Evolutionary conservation across 2,888 invertebrate genomes (phyloP).

Genomic region (Lepidocyrtinus sp.): DNA sequence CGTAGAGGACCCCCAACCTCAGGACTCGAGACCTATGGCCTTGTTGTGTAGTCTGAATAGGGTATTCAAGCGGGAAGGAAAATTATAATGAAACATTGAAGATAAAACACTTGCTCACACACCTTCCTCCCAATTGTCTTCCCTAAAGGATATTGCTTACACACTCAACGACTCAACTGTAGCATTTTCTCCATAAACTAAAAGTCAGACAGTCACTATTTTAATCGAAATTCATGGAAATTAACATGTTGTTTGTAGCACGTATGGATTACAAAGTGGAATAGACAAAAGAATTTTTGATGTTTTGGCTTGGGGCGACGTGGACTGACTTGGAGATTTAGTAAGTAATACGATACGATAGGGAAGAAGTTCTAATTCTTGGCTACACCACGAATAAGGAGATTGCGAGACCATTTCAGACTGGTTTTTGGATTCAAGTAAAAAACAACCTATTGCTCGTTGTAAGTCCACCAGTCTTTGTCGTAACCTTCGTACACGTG

Average conservation of each 20-base stretch:
- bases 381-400: slow-evolving; percentile 35
- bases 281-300: slow-evolving; percentile 38
- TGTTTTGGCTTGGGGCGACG: slow-evolving; percentile 34
- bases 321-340: slow-evolving; percentile 50
- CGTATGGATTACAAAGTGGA: slow-evolving; percentile 31
- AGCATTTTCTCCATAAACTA: not conserved
- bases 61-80: too few relatives aligned
- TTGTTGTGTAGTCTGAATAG: too few relatives aligned
- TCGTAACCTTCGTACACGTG: slow-evolving; percentile 99
- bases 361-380: slow-evolving; percentile 52
- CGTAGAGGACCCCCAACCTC: too few relatives aligned
- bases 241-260: too few relatives aligned
- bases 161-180: too few relatives aligned
- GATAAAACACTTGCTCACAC: too few relatives aligned
- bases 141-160: too few relatives aligned
- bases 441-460: slow-evolving; percentile 73
- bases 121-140: too few relatives aligned
- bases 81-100: too few relatives aligned
- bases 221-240: not conserved
- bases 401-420: slow-evolving; percentile 53
- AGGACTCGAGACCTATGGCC: too few relatives aligned
- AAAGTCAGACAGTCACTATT: not conserved
- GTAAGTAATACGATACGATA: slow-evolving; percentile 48
- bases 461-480: slow-evolving; percentile 98
- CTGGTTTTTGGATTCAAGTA: too few relatives aligned